Evolutionary conservation across 1,140 invertebrate species (phyloP).

Genomic region (Macrocentrus cingulum): DNA sequence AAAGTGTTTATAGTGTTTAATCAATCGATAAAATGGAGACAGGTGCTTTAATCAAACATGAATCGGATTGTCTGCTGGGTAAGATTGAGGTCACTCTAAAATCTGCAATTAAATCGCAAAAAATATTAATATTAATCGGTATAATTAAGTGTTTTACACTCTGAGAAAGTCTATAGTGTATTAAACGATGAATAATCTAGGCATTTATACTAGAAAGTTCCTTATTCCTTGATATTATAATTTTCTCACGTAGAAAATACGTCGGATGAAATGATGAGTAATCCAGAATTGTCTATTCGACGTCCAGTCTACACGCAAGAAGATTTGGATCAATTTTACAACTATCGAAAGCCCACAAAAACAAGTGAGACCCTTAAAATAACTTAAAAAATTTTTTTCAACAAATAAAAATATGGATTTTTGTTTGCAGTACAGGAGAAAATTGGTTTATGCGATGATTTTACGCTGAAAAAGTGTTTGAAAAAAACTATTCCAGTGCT

Average conservation of each 20-base stretch:
- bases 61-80: not conserved
- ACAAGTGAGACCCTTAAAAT: too few species aligned
- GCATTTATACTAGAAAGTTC: not conserved
- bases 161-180: not conserved
- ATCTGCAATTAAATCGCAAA: not conserved
- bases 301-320: conserved; percentile 25
- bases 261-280: conserved; percentile 17
- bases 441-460: conserved; percentile 37
- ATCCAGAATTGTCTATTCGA: conserved; percentile 13
- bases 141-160: too few species aligned
- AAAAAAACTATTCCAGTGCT: conserved; percentile 57
- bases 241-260: not conserved
- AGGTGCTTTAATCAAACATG: not conserved
- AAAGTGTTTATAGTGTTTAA: too few species aligned
- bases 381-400: too few species aligned
- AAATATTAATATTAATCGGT: not conserved
- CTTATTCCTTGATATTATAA: not conserved
- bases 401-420: too few species aligned
- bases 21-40: not conserved
- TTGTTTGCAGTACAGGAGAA: conserved; percentile 36
- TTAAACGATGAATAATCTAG: not conserved
- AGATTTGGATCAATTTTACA: conserved; percentile 15
- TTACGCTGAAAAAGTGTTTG: conserved; percentile 38
- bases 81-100: conserved; percentile 1
- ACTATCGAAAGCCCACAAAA: conserved; percentile 4